Evolutionary conservation across 2,113 vertebrate species (phyloP).

Genomic region (Odobenus rosmarus): DNA sequence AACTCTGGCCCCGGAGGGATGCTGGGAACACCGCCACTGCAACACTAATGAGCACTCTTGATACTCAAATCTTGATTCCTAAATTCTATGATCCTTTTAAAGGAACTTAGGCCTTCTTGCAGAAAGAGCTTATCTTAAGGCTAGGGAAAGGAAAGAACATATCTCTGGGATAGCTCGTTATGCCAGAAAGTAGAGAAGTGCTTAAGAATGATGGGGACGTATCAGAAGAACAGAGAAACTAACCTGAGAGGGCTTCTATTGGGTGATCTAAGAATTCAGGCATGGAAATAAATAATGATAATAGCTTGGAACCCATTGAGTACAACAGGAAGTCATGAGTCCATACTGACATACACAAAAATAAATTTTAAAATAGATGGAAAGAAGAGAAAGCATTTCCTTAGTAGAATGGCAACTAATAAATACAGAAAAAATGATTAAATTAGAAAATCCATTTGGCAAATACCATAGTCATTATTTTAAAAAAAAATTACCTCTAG

Average conservation of each 20-base stretch:
- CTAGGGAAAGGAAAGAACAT: background rate
- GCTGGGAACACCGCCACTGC: background rate
- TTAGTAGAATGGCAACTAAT: constrained; percentile 14
- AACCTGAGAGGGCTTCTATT: background rate
- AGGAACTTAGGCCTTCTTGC: background rate
- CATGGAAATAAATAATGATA: background rate
- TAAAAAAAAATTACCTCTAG: background rate
- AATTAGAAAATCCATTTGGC: background rate
- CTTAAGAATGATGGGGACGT: background rate
- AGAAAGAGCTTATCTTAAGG: background rate
- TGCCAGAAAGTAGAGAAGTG: background rate
- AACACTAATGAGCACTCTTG: background rate
- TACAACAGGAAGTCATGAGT: background rate
- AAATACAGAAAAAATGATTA: constrained; percentile 6
- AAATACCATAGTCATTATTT: background rate
- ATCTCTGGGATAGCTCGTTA: background rate
- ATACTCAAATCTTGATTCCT: background rate
- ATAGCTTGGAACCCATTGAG: background rate
- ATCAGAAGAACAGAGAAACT: background rate
- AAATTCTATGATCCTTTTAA: background rate
- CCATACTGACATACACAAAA: background rate
- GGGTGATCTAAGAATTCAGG: background rate
- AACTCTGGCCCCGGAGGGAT: background rate
- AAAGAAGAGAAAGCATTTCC: background rate
- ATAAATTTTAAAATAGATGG: constrained; percentile 4